Evolutionary conservation across 2,113 vertebrate genomes (phyloP).

Genomic region (Phrynocephalus versicolor): DNA sequence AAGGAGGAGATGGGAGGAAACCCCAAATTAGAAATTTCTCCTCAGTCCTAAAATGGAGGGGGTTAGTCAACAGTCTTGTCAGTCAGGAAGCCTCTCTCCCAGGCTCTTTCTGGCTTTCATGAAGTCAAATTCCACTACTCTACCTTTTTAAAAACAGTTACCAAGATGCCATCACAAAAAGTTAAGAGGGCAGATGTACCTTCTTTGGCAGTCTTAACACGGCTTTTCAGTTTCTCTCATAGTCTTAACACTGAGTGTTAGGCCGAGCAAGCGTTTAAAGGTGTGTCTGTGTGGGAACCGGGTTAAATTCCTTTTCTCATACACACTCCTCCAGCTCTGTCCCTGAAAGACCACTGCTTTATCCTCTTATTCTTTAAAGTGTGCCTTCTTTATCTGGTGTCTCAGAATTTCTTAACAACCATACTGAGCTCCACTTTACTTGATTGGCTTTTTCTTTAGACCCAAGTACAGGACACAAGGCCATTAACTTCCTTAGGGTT

Average conservation of each 20-base stretch:
- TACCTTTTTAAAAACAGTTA: neutral
- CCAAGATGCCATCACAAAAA: neutral
- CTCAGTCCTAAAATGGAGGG: neutral
- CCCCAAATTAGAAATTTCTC: neutral
- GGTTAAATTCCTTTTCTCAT: neutral
- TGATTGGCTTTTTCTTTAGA: neutral
- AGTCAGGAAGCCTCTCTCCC: neutral
- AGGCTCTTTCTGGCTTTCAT: neutral
- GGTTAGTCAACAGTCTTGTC: neutral
- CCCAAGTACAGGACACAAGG: neutral
- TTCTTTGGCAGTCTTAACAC: neutral
- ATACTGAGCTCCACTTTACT: neutral
- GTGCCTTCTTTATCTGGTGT: neutral
- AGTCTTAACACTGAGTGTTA: neutral
- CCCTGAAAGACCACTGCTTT: neutral
- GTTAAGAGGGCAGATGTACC: neutral
- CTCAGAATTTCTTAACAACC: neutral
- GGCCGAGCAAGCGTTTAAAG: neutral
- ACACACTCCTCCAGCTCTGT: neutral
- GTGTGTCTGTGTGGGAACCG: neutral
- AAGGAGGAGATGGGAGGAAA: neutral
- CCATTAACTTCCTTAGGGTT: neutral
- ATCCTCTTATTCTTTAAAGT: constrained; percentile 3
- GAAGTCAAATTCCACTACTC: neutral
- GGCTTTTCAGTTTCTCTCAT: neutral